Evolutionary conservation across 92 coral and sea anemone species (phyloP), one percentile per base, ranked within the genome.

Genomic region (Palythoa heliodiscus): DNA sequence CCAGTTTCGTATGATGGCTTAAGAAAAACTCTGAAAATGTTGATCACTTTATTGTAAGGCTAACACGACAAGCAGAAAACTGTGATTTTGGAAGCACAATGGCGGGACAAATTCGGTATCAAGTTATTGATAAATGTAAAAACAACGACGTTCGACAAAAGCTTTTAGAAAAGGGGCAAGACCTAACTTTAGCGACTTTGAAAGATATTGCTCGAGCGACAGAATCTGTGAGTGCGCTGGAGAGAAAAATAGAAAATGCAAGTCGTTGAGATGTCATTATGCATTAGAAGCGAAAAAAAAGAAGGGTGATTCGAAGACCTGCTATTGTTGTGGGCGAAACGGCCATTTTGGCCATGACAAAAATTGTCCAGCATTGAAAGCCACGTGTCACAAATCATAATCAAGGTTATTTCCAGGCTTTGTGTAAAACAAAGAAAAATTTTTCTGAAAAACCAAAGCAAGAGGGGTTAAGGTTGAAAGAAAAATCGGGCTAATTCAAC

Each of bases 121-220:
- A 90, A 83, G 83, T 84, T 17, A 89, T 92, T 22, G 91, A 89
- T 10, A 87, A 84, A 53, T 92, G 91, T 37, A 16, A 43, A 63
- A 77, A 78, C 39, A 54, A 83, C 23, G 52, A 40, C 55, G 23
- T 87, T 29, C 70, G 89, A 29, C 48, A 84, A 61, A 86, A 88
- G 73, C 35, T 29, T 29, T 29, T 63, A 86, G 25, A 89, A 88
- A 71, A 88, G 40, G 23, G 86, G 90, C 11, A 52, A 78, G 43
- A 70, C 70, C 35, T 52, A 71, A 52, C 86, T 70, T 40, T 78
- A 67, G 17, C 92, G 35, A 29, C 35, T 29, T 29, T 29, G 35
- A 0, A 86, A 78, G 24, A 76, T 47, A 57, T 86, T 7, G 94
- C 90, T 48, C 87, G 88, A 19, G 82, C 90, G 20, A 76, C 70